Conservation (phyloP, 2,797 vertebrate species). For the Trematomus bernacchii region DNA sequence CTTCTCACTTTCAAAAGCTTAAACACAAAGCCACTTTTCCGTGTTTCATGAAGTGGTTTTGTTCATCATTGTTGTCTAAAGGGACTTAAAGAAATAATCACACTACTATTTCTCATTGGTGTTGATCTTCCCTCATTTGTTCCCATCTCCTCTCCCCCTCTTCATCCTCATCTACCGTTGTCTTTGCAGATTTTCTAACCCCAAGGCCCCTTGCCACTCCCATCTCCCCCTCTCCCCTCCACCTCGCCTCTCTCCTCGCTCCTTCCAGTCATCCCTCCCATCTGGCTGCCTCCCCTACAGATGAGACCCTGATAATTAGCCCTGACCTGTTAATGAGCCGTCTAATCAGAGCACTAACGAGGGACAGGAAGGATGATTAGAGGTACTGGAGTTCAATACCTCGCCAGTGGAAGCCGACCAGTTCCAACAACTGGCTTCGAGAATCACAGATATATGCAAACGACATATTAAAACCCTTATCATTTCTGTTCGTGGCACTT, state of each 20-base stretch:
- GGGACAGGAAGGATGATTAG: slow-evolving; percentile 66
- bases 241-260: slow-evolving; percentile 19
- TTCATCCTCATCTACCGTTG: slow-evolving; percentile 8
- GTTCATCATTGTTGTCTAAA: neutral
- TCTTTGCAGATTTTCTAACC: slow-evolving; percentile 27
- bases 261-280: slow-evolving; percentile 61
- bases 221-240: slow-evolving; percentile 30
- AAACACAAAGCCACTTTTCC: neutral
- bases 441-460: neutral
- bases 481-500: too few relatives aligned
- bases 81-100: neutral
- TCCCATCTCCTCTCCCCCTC: slow-evolving; percentile 2
- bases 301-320: slow-evolving; percentile 80
- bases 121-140: slow-evolving; percentile 10
- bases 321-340: slow-evolving; percentile 81
- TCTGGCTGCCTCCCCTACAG: slow-evolving; percentile 75
- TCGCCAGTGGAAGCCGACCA: slow-evolving; percentile 6
- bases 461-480: neutral
- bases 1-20: neutral
- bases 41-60: neutral
- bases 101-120: neutral
- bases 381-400: slow-evolving; percentile 45
- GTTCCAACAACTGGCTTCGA: slow-evolving; percentile 39
- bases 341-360: slow-evolving; percentile 74
- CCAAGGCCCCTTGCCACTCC: slow-evolving; percentile 43